Conservation (phyloP, 1,140 invertebrate genomes). For the Colletes gigas region DNA sequence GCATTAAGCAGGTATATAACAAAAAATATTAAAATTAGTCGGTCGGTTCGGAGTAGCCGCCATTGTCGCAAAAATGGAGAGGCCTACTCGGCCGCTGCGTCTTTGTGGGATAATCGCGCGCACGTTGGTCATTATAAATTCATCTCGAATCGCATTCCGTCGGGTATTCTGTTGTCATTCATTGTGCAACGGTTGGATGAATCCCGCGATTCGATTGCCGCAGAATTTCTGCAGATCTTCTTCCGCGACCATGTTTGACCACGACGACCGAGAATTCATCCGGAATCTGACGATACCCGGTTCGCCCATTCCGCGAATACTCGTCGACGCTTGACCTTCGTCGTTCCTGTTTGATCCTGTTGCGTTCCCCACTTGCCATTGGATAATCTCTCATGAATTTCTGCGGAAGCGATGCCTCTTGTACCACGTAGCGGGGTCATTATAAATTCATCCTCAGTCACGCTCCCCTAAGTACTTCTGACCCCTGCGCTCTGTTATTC, state of each 20-base stretch:
- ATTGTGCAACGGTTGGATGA: constrained; percentile 38
- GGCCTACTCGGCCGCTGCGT: neutral
- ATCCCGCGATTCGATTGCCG: constrained; percentile 35
- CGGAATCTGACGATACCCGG: neutral
- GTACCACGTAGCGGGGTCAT: constrained; percentile 26
- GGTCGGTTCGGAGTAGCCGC: too few relatives aligned
- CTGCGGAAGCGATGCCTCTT: constrained; percentile 41
- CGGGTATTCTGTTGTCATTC: neutral
- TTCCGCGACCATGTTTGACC: constrained; percentile 18
- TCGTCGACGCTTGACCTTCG: neutral
- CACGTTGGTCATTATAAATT: constrained; percentile 14
- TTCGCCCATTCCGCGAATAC: neutral
- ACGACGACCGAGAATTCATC: neutral
- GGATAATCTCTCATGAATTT: constrained; percentile 36
- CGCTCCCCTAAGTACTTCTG: constrained; percentile 40
- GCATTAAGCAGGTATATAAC: too few relatives aligned
- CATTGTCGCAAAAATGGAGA: too few relatives aligned
- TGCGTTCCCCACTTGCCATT: constrained; percentile 10
- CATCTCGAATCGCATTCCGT: constrained; percentile 40
- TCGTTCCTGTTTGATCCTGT: constrained; percentile 16
- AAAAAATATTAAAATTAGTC: too few relatives aligned
- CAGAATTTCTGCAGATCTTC: neutral
- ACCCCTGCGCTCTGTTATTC: constrained; percentile 40
- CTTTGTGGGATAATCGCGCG: too few relatives aligned
- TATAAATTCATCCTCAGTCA: constrained; percentile 53